Base-by-base conservation (phyloP, 92 coral and sea anemone species). In the Phenganax stokvisi region DNA sequence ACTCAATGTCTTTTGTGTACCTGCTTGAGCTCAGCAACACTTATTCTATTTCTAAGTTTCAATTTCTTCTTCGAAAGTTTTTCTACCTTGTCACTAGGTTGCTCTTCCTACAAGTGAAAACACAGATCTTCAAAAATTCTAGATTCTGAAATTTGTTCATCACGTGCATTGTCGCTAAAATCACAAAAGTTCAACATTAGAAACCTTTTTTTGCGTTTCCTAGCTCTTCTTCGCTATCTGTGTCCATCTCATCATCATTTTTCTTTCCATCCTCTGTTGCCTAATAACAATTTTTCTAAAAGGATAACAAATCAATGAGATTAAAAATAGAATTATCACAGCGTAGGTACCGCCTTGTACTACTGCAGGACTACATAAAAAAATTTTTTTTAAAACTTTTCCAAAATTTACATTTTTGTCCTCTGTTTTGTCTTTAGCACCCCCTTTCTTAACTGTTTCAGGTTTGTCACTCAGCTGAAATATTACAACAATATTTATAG, bases 11-110 rank as follows among this genome's bases (percentile, higher is more conserved):
- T 51, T 29, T 78, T 8, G 16, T 17, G 63, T 53, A 96, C 99
- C 92, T 92, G 94, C 66, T 96, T 96, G 15, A 96, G 83, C 61
- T 96, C 97, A 12, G 99, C 99, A 58, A 96, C 99, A 81, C 97
- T 90, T 11, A 96, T 90, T 84, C 99, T 90, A 71, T 96, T 96
- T 91, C 90, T 92, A 74, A 92, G 88, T 84, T 92, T 82, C 12
- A 96, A 87, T 67, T 96, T 96, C 86, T 96, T 96, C 85, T 96
- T 96, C n/a, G 99, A 96, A 16, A 96, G 88, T 80, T 96, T 96
- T 17, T 79, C 83, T 17, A 79, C 83, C 53, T 79, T 79, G 5
- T 79, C 83, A 17, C 83, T 74, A 17, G 60, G n/a, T 11, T 84
- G 30, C 7, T 54, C 81, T 13, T 65, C 75, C 81, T 60, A 44